Evolutionary conservation across 2,797 vertebrate species (phyloP), one percentile per base, ranked within the genome.

Genomic region (Triplophysa bombifrons): DNA sequence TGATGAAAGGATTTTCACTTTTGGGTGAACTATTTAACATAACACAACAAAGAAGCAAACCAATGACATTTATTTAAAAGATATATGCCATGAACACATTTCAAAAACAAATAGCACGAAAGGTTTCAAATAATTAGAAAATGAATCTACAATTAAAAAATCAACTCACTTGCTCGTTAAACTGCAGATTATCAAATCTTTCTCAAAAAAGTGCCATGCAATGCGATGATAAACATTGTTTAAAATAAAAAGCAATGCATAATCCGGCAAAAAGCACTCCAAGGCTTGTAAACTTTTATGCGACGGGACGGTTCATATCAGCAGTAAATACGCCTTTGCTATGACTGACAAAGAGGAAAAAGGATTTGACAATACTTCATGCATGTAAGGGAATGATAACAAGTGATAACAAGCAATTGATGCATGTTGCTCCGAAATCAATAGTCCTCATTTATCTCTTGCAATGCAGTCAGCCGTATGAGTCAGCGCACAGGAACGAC

Each of bases 401-500:
- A 73, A 60, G 70, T 56, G 74, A 77, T 41, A 82, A 76, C 53
- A 73, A 51, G 70, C 41, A 17, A 75, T 60, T 22, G 46, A 70
- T 41, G 17, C 6, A 1, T 34, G 51, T 17, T 75, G 56, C 63
- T 81, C 55, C 48, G 51, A 69, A 65, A 58, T 72, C 68, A 64
- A 41, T 71, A 72, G 65, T 25, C 38, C 27, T 63, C 76, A 64
- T 61, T 68, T 83, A 86, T 84, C 83, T 77, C 17, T 34, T 38
- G 12, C 50, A 70, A 50, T 58, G 78, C 77, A 86, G 82, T 77
- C 56, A 88, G 72, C 25, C 77, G 81, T 74, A 86, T 91, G 91
- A 91, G 88, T 90, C 75, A 7, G 79, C 85, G 65, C 51, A 85
- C 86, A 85, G 85, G 83, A 77, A 83, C 44, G 69, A 8, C 41